These are phyloP conservation scores for Tetrao urogallus DNA, from an alignment of 2,113 vertebrate species.

Conservation along the genomic window DNA sequence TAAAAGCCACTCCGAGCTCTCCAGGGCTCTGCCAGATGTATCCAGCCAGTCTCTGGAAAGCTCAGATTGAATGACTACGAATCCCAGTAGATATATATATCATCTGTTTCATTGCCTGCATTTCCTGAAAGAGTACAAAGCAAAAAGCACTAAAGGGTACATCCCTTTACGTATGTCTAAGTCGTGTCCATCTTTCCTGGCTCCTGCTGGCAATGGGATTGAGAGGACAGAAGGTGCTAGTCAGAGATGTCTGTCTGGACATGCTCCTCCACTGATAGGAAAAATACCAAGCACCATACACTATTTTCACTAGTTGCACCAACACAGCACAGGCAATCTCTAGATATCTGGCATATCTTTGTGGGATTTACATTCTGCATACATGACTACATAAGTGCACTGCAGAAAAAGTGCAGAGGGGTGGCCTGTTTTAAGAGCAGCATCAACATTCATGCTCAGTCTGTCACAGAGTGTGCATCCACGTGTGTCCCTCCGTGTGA, in stretches of 20 bases:
- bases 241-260: neutral
- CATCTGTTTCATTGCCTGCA: accelerated
- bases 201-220: neutral
- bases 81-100: neutral
- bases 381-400: accelerated
- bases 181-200: neutral
- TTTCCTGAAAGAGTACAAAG: accelerated
- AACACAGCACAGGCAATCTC: neutral
- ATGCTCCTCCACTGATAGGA: neutral
- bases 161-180: neutral
- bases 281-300: accelerated
- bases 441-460: accelerated
- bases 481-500: accelerated
- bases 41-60: neutral
- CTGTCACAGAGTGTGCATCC: accelerated
- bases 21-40: neutral
- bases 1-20: neutral
- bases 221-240: accelerated
- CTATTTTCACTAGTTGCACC: neutral
- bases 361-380: neutral
- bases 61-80: neutral
- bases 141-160: neutral
- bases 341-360: accelerated
- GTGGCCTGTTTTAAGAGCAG: neutral
- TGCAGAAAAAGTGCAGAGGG: accelerated